Percentiles rank a stretch among this genome's conserved stretches.
Conservation (phyloP, 2,113 vertebrate genomes). For the Hemibagrus wyckioides region DNA sequence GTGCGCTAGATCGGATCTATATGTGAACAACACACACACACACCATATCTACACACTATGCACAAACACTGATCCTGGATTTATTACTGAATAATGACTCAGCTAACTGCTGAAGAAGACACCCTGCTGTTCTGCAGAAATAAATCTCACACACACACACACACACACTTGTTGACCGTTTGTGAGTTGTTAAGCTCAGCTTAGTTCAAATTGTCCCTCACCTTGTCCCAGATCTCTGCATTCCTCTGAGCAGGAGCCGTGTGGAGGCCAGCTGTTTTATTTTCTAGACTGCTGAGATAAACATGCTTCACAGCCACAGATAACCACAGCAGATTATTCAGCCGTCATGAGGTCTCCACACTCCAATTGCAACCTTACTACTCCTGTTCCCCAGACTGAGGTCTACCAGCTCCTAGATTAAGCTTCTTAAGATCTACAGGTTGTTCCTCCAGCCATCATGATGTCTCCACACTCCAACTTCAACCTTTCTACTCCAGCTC, state of each 20-base stretch:
- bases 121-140: background rate
- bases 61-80: background rate
- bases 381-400: background rate
- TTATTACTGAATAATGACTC: background rate
- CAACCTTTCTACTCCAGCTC: background rate
- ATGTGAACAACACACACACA: background rate
- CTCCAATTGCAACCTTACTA: background rate
- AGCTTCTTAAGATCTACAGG: background rate
- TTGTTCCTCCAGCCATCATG: background rate
- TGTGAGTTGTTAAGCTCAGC: background rate
- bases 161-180: too few species aligned
- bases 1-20: background rate
- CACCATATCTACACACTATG: background rate
- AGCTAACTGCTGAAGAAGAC: background rate
- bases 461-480: background rate
- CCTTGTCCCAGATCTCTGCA: background rate
- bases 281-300: constrained; percentile 14
- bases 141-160: background rate
- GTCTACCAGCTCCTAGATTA: background rate
- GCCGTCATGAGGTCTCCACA: background rate
- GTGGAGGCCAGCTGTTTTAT: constrained; percentile 9
- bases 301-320: constrained; percentile 19
- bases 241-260: background rate
- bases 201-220: background rate
- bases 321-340: constrained; percentile 14